Percentiles rank a stretch among this genome's conserved stretches.
Conservation (phyloP, 2,888 invertebrate species). For the Sinhomidia bicolor region DNA sequence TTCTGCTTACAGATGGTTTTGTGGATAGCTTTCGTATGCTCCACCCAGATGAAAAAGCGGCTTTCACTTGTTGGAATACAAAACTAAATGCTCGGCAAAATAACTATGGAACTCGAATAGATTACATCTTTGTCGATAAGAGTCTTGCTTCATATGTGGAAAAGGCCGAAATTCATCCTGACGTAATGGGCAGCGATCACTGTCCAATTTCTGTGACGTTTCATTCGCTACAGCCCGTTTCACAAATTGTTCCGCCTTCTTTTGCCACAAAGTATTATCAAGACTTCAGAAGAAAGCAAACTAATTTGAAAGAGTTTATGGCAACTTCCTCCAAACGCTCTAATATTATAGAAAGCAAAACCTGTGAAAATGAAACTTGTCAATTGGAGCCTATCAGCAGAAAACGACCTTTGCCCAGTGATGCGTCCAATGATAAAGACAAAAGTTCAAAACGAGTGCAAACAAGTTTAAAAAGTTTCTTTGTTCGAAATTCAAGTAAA, state of each 20-base stretch:
- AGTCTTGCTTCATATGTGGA: constrained; percentile 66
- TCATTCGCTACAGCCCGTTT: constrained; percentile 58
- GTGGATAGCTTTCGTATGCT: constrained; percentile 71
- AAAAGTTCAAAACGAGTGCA: constrained; percentile 52
- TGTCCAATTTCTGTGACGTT: constrained; percentile 77
- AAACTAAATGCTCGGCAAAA: constrained; percentile 74
- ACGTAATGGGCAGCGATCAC: constrained; percentile 76
- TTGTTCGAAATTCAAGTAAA: constrained; percentile 6
- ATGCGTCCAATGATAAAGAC: not conserved
- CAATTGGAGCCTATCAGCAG: not conserved
- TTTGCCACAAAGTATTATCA: constrained; percentile 73
- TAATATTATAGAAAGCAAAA: not conserved
- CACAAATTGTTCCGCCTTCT: constrained; percentile 28
- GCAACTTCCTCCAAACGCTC: not conserved
- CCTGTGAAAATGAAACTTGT: not conserved
- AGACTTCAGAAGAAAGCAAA: constrained; percentile 73
- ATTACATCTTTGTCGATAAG: constrained; percentile 76
- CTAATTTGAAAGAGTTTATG: constrained; percentile 63
- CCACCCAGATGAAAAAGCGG: constrained; percentile 63
- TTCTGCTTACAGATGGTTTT: constrained; percentile 61
- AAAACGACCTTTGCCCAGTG: constrained; percentile 8
- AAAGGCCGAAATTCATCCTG: constrained; percentile 72
- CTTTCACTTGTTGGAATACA: constrained; percentile 77
- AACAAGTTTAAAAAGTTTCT: constrained; percentile 60
- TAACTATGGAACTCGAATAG: constrained; percentile 77